phyloP scores from a whole-genome alignment of 1,140 invertebrate genomes.

The Bombus pascuorum region DNA sequence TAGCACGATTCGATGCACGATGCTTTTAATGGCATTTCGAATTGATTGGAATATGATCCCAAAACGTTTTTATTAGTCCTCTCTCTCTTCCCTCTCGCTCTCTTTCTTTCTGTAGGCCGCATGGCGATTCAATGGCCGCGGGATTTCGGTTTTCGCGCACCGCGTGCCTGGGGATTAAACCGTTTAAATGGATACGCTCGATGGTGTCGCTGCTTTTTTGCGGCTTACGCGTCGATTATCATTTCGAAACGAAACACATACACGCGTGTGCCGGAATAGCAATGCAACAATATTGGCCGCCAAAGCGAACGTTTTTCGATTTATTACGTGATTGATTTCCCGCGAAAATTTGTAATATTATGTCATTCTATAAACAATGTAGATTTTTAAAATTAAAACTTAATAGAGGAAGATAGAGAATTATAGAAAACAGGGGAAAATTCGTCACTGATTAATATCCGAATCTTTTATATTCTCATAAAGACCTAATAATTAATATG shows the following conservation, averaged over 20 bases:
- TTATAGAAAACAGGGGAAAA: too few species aligned
- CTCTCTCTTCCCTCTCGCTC: too few species aligned
- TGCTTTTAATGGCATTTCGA: not conserved
- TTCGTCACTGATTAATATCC: too few species aligned
- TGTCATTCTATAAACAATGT: too few species aligned
- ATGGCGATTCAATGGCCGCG: not conserved
- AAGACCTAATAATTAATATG: not conserved
- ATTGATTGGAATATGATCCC: slow-evolving; percentile 25
- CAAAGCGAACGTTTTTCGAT: not conserved
- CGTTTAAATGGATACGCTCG: slow-evolving; percentile 4
- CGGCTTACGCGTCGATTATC: slow-evolving; percentile 14
- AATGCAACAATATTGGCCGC: not conserved
- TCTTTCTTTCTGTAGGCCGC: not conserved
- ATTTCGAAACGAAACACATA: slow-evolving; percentile 1
- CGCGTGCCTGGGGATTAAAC: not conserved
- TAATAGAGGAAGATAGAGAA: too few species aligned
- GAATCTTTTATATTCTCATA: not conserved
- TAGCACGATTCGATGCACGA: not conserved
- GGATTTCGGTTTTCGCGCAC: not conserved
- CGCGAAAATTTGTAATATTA: not conserved
- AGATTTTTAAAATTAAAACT: too few species aligned
- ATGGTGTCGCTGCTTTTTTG: slow-evolving; percentile 5
- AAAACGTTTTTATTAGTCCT: slow-evolving; percentile 15
- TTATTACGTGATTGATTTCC: not conserved
- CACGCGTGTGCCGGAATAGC: not conserved